Percentiles rank a stretch among this genome's conserved stretches.
Conservation (phyloP, 2,888 invertebrate species). For the Drosophila macrothrix region DNA sequence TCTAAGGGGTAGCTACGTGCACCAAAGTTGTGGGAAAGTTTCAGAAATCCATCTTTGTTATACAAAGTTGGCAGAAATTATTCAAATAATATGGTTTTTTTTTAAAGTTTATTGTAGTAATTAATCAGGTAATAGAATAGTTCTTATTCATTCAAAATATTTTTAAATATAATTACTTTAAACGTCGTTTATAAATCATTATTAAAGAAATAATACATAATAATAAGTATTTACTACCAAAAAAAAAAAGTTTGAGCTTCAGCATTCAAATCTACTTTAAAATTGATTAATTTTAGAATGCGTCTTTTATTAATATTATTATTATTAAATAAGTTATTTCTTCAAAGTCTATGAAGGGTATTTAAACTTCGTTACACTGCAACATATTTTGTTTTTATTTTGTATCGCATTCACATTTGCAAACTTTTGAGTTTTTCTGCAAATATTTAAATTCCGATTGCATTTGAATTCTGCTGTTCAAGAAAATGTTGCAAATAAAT, state of each 20-base stretch:
- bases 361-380: background rate
- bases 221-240: too few species aligned
- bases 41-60: background rate
- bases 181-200: background rate
- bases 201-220: too few species aligned
- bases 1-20: slow-evolving; percentile 18
- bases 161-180: background rate
- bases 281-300: background rate
- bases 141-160: background rate
- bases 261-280: background rate
- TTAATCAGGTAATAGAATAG: background rate
- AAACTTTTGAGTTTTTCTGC: background rate
- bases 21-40: background rate
- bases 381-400: background rate
- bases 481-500: slow-evolving; percentile 7
- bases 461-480: background rate
- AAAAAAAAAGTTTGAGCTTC: background rate
- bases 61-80: too few species aligned
- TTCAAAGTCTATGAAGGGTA: background rate
- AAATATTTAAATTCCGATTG: slow-evolving; percentile 6
- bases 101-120: background rate
- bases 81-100: background rate
- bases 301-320: background rate
- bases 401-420: background rate
- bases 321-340: background rate